A percentile compares a stretch with the other conserved stretches of the same genome.
These are phyloP conservation scores for Dasyurus viverrinus DNA, from an alignment of 2,113 vertebrate species.

Conservation along the genomic window DNA sequence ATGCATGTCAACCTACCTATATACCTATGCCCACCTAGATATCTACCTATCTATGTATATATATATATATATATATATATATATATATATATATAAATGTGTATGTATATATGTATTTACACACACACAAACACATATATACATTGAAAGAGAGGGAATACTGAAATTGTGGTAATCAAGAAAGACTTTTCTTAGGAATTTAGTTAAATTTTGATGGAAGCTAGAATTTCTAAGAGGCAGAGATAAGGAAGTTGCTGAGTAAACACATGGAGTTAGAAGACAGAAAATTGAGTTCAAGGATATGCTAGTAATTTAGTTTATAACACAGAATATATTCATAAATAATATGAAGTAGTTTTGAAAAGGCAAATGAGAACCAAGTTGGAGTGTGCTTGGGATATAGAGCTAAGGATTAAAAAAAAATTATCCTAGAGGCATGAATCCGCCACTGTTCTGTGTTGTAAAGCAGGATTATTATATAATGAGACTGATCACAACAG, in stretches of 20 bases:
- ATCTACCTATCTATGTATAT: too few species aligned
- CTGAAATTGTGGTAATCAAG: neutral
- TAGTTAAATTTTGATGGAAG: neutral
- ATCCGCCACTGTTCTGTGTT: neutral
- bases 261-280: neutral
- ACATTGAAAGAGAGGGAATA: neutral
- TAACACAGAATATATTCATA: neutral
- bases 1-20: too few species aligned
- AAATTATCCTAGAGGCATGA: neutral
- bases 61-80: too few species aligned
- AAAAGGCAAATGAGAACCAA: neutral
- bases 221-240: neutral
- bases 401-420: neutral
- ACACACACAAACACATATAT: neutral
- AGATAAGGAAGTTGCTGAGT: neutral
- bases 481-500: neutral
- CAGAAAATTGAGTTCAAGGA: neutral
- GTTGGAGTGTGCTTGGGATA: neutral
- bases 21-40: too few species aligned
- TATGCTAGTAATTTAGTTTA: neutral
- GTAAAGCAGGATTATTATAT: neutral
- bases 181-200: neutral
- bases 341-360: neutral
- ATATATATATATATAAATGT: too few species aligned
- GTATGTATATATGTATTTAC: too few species aligned